Conservation (phyloP, 2,113 vertebrate species). For the Eurystomus gularis region DNA sequence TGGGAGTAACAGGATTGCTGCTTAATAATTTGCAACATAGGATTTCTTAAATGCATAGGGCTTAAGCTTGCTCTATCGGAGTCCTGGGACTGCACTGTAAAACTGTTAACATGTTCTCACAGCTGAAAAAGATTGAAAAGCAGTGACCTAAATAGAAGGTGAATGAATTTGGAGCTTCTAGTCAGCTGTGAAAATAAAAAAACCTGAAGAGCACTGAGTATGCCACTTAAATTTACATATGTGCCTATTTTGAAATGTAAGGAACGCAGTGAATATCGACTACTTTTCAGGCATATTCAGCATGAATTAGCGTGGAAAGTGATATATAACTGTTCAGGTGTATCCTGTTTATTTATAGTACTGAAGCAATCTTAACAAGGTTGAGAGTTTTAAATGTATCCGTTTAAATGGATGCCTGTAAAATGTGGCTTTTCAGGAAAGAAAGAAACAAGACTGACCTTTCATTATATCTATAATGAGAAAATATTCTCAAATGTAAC, state of each 20-base stretch:
- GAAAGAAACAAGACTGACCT: background rate
- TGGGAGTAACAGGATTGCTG: background rate
- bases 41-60: background rate
- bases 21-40: background rate
- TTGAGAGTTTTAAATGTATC: background rate
- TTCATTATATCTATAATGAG: background rate
- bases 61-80: background rate
- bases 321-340: background rate
- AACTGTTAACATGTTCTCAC: background rate
- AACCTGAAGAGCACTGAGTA: accelerated
- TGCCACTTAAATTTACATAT: background rate
- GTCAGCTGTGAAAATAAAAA: background rate
- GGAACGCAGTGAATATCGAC: background rate
- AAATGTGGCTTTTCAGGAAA: background rate
- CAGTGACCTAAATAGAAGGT: background rate
- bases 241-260: background rate
- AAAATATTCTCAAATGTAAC: background rate
- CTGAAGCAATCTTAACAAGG: background rate
- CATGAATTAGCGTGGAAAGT: background rate
- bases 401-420: background rate
- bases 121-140: background rate
- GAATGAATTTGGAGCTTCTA: background rate
- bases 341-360: background rate
- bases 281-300: background rate
- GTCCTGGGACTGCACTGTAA: background rate